These are phyloP conservation scores for Melospiza georgiana DNA, from an alignment of 2,113 vertebrate genomes.

Conservation along the genomic window DNA sequence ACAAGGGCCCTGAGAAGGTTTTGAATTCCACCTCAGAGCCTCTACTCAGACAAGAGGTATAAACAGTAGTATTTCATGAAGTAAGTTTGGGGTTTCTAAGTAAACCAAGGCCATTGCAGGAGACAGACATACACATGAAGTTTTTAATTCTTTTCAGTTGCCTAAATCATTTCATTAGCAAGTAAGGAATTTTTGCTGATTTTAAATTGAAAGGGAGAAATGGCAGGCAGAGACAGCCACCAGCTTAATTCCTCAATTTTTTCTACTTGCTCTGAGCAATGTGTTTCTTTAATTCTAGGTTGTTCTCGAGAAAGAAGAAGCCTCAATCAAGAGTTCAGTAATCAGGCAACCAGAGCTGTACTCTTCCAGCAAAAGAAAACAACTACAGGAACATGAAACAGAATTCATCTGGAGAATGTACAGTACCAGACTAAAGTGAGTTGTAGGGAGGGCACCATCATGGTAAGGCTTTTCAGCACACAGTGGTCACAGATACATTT, in stretches of 20 bases:
- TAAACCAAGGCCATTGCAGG: not conserved
- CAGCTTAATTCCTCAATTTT: not conserved
- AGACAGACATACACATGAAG: not conserved
- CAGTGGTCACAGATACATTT: not conserved
- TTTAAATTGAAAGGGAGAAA: not conserved
- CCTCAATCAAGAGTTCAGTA: conserved; percentile 59
- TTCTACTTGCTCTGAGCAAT: conserved; percentile 34
- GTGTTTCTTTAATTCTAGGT: conserved; percentile 55
- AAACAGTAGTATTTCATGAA: not conserved
- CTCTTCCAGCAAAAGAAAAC: conserved; percentile 70
- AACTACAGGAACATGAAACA: conserved; percentile 45
- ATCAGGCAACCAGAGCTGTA: conserved; percentile 65
- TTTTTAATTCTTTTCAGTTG: not conserved
- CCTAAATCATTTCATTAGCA: not conserved
- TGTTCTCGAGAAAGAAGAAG: conserved; percentile 57
- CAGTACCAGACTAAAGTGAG: conserved; percentile 50
- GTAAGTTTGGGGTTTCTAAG: not conserved
- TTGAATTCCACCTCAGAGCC: not conserved
- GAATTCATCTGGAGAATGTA: conserved; percentile 70
- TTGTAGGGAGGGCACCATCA: conserved; percentile 26
- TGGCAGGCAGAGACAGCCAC: not conserved
- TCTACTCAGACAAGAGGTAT: not conserved
- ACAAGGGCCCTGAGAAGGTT: not conserved
- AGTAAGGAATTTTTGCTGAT: not conserved
- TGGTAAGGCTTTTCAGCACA: conserved; percentile 32